Evolutionary conservation across 1,140 invertebrate genomes (phyloP).

Genomic region (Heliothis virescens): DNA sequence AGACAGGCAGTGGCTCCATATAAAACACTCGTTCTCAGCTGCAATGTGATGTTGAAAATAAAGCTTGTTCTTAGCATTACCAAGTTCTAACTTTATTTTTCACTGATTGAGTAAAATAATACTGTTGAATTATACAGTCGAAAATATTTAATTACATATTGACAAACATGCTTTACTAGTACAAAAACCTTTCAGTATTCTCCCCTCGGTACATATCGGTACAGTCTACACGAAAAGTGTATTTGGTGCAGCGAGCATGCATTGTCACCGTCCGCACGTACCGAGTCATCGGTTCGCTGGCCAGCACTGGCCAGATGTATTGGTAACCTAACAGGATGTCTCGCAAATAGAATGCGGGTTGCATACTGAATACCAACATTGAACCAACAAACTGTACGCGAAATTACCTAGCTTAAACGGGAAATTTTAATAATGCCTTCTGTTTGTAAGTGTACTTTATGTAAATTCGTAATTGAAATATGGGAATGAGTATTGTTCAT

Average conservation of each 20-base stretch:
- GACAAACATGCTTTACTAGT: neutral
- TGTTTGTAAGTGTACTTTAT: constrained; percentile 6
- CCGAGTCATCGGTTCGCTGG: constrained; percentile 67
- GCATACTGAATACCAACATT: constrained; percentile 68
- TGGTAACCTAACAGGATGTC: constrained; percentile 83
- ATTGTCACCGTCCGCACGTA: constrained; percentile 74
- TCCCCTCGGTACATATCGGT: constrained; percentile 21
- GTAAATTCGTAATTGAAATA: neutral
- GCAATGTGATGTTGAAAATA: no score
- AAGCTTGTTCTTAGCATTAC: no score
- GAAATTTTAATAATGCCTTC: constrained; percentile 24
- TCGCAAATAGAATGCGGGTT: constrained; percentile 77
- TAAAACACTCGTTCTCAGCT: no score
- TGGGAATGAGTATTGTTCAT: neutral
- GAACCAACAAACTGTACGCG: constrained; percentile 54
- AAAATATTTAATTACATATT: no score
- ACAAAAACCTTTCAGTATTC: constrained; percentile 10
- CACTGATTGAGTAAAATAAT: no score
- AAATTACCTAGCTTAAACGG: constrained; percentile 43
- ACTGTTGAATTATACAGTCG: no score
- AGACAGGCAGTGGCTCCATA: no score
- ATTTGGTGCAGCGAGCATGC: constrained; percentile 53
- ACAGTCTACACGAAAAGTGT: constrained; percentile 51
- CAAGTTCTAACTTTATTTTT: no score
- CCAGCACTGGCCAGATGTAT: constrained; percentile 74